Percentiles rank a stretch among this genome's conserved stretches.
Evolutionary conservation across 2,113 vertebrate genomes (phyloP).

Genomic region (Sinocyclocheilus anshuiensis): DNA sequence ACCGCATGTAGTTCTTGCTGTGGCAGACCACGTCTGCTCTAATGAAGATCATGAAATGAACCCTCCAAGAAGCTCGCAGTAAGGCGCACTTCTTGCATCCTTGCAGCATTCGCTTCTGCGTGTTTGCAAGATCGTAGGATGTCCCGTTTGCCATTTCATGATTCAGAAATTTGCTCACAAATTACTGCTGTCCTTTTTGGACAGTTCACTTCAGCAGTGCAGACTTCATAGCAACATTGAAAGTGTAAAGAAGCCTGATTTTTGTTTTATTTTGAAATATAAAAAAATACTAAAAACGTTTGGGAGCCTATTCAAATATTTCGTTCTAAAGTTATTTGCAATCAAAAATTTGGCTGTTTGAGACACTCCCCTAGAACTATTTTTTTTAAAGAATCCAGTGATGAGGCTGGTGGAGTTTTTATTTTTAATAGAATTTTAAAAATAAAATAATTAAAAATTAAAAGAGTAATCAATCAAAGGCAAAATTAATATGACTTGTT

Average conservation of each 20-base stretch:
- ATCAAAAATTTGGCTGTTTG: background rate
- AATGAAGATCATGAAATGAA: slow-evolving; percentile 34
- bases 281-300: background rate
- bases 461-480: too few species aligned
- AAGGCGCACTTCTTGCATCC: background rate
- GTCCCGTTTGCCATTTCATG: background rate
- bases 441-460: too few species aligned
- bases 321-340: background rate
- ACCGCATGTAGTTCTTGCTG: background rate
- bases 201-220: background rate
- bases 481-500: background rate
- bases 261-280: background rate
- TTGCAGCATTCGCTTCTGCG: background rate
- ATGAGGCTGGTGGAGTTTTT: background rate
- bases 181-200: background rate
- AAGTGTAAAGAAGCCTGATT: background rate
- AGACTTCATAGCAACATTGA: background rate
- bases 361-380: background rate
- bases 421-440: too few species aligned
- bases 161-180: background rate
- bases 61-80: background rate
- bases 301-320: background rate
- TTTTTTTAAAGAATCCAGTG: too few species aligned
- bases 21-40: slow-evolving; percentile 18
- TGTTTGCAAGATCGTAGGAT: background rate